Percentiles rank a stretch among this genome's conserved stretches.
Conservation (phyloP, 1,140 invertebrate genomes). For the Platyscapa corneri region DNA sequence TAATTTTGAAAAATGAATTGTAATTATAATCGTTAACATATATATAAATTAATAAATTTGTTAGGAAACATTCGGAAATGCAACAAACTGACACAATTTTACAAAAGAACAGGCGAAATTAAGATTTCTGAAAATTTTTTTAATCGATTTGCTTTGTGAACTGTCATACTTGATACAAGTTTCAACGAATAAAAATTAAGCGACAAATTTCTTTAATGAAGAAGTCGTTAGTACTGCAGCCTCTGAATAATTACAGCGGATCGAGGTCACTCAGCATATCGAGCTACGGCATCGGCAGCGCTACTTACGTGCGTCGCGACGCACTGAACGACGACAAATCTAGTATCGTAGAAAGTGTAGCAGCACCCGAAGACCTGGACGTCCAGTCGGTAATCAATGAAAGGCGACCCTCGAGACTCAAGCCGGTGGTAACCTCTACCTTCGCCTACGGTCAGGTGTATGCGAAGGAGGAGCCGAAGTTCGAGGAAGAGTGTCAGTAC, state of each 20-base stretch:
- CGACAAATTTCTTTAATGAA: too few relatives aligned
- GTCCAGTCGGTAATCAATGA: slow-evolving; percentile 72
- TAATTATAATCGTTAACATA: too few relatives aligned
- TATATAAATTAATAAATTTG: too few relatives aligned
- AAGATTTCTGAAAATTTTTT: too few relatives aligned
- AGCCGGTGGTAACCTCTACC: slow-evolving; percentile 34
- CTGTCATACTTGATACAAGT: too few relatives aligned
- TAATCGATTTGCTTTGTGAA: too few relatives aligned
- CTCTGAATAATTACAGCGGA: slow-evolving; percentile 22
- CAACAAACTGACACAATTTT: too few relatives aligned
- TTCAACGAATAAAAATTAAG: too few relatives aligned
- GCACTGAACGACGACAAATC: slow-evolving; percentile 36
- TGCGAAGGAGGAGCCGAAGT: slow-evolving; percentile 54
- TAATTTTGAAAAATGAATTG: too few relatives aligned
- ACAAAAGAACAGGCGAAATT: too few relatives aligned
- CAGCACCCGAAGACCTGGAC: slow-evolving; percentile 61
- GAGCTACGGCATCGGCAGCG: slow-evolving; percentile 38
- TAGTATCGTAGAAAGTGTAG: too few relatives aligned
- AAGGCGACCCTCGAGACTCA: slow-evolving; percentile 68
- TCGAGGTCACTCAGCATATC: slow-evolving; percentile 46
- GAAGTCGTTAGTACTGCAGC: neutral
- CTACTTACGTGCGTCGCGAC: neutral
- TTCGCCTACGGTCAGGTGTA: slow-evolving; percentile 54
- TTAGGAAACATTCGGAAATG: too few relatives aligned
- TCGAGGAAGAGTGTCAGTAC: slow-evolving; percentile 35